A percentile compares a stretch with the other conserved stretches of the same genome.
Evolutionary conservation across 2,888 invertebrate genomes (phyloP).

Genomic region (Acrobasis repandana): DNA sequence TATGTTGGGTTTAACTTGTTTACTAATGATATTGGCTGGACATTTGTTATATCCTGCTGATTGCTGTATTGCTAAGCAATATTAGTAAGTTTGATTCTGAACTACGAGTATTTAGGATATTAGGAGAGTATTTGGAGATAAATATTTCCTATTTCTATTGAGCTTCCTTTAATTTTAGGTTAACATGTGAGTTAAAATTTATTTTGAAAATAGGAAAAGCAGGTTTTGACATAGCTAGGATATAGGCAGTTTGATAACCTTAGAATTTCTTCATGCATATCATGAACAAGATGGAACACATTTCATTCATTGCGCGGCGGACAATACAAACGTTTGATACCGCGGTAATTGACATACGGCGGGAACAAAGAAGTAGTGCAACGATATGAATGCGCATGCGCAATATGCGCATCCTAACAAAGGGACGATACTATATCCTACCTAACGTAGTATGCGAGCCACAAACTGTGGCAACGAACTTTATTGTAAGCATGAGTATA

Average conservation of each 20-base stretch:
- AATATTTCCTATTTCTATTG: no score
- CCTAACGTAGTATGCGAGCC: not conserved
- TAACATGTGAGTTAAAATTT: no score
- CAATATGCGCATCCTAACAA: conserved; percentile 36
- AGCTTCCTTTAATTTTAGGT: no score
- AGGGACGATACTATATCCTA: conserved; percentile 27
- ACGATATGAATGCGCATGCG: conserved; percentile 36
- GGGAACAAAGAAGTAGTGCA: conserved; percentile 40
- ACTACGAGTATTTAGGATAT: no score
- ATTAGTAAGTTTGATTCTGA: no score
- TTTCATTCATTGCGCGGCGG: conserved; percentile 24
- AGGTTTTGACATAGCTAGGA: not conserved
- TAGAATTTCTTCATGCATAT: conserved; percentile 18
- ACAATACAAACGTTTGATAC: conserved; percentile 29
- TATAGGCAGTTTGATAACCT: conserved; percentile 7
- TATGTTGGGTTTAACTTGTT: no score
- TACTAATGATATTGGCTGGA: no score
- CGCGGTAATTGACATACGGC: conserved; percentile 30
- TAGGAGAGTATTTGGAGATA: no score
- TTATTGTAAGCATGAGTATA: not conserved
- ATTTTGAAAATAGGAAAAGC: not conserved
- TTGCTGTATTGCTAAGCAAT: no score
- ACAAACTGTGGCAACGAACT: not conserved
- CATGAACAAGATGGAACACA: conserved; percentile 13
- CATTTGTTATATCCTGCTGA: no score